phyloP scores from a whole-genome alignment of 2,888 invertebrate genomes.

The Endotricha flammealis region DNA sequence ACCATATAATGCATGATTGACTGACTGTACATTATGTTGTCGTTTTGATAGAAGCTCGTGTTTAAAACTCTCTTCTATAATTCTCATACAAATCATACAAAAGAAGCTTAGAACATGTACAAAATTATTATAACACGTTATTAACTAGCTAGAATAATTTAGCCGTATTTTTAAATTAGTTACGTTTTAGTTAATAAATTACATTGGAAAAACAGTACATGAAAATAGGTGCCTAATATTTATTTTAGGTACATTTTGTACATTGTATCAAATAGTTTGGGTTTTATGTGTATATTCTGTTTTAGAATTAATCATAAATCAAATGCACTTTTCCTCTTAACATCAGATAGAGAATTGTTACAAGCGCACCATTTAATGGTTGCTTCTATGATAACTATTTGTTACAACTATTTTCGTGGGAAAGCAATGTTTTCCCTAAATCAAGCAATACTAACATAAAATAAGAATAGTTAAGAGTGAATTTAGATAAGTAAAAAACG shows the following conservation, averaged over 20 bases:
- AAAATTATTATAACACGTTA: constrained; percentile 59
- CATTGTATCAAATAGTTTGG: constrained; percentile 17
- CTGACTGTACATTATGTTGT: no score
- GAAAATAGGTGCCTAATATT: constrained; percentile 26
- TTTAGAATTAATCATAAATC: constrained; percentile 9
- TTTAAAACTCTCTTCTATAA: not conserved
- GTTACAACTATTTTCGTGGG: constrained; percentile 60
- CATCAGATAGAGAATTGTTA: constrained; percentile 45
- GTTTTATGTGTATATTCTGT: constrained; percentile 26
- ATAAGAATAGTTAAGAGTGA: constrained; percentile 58
- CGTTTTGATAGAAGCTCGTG: no score
- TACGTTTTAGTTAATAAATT: constrained; percentile 14
- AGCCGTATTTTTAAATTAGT: constrained; percentile 27
- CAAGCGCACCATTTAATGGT: constrained; percentile 64
- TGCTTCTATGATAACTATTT: constrained; percentile 55
- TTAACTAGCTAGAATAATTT: constrained; percentile 67
- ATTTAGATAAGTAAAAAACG: constrained; percentile 60
- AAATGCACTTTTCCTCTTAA: constrained; percentile 24
- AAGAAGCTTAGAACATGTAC: constrained; percentile 67
- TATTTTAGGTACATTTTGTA: constrained; percentile 22
- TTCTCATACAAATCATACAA: constrained; percentile 35
- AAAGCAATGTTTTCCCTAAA: constrained; percentile 65
- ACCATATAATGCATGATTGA: no score
- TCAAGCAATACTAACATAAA: constrained; percentile 75
- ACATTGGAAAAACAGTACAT: constrained; percentile 20